Conservation (phyloP, 2,113 vertebrate genomes). For the Varanus komodoensis region DNA sequence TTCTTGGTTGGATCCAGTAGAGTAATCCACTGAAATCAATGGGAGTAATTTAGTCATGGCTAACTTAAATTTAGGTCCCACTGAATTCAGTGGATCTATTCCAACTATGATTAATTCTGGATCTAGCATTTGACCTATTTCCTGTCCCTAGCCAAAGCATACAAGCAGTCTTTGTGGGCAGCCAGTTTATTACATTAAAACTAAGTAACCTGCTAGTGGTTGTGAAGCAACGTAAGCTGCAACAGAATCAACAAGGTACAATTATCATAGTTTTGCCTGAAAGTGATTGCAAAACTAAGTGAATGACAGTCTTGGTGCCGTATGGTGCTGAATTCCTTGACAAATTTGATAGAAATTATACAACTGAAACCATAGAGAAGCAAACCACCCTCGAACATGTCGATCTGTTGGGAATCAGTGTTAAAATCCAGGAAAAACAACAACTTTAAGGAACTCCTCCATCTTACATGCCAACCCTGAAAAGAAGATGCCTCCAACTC, state of each 20-base stretch:
- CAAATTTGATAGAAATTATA: no score
- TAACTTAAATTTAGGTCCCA: no score
- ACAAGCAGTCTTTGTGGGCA: not conserved
- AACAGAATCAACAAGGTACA: not conserved
- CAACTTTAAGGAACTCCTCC: not conserved
- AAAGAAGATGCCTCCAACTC: not conserved
- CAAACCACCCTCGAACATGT: not conserved
- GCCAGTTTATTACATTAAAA: constrained; percentile 1
- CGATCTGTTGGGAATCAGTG: not conserved
- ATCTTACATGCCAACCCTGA: not conserved
- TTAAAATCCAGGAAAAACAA: not conserved
- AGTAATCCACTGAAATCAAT: not conserved
- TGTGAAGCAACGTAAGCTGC: not conserved
- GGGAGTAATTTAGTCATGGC: not conserved
- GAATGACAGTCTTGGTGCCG: not conserved
- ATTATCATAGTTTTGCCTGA: not conserved
- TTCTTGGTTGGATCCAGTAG: not conserved
- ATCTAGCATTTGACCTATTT: not conserved
- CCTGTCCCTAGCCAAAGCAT: not conserved
- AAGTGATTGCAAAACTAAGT: not conserved
- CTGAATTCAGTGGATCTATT: no score
- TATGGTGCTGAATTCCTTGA: not conserved
- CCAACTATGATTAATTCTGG: not conserved
- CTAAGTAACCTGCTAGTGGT: not conserved
- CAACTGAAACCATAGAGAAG: not conserved